Conservation (phyloP, 2,797 vertebrate genomes). For the Hylomyscus alleni region DNA sequence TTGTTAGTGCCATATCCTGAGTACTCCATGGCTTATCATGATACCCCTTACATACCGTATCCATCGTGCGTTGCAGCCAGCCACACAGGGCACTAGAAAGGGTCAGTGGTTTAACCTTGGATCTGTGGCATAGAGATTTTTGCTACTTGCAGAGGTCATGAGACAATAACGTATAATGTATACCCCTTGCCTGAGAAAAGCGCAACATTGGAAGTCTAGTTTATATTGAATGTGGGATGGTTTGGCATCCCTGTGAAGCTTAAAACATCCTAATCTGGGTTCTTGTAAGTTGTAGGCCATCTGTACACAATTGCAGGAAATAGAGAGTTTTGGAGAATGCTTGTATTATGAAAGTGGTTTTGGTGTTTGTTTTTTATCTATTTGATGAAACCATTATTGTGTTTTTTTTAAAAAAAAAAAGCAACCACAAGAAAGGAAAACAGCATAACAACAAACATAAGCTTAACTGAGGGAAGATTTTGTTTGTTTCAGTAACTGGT, state of each 20-base stretch:
- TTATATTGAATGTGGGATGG: neutral
- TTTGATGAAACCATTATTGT: slow-evolving; percentile 12
- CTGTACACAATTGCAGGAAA: neutral
- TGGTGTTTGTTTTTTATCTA: neutral
- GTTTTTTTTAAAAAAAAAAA: neutral
- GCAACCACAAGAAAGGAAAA: too few species aligned
- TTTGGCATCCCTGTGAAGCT: neutral
- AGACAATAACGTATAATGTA: neutral
- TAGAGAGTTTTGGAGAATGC: slow-evolving; percentile 11
- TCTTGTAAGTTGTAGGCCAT: neutral
- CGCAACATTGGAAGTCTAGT: neutral
- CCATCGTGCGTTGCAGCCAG: neutral
- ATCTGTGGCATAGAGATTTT: neutral
- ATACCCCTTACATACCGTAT: neutral
- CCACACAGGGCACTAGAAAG: neutral
- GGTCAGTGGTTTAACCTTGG: neutral
- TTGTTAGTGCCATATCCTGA: neutral
- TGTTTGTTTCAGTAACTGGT: neutral
- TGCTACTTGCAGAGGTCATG: neutral
- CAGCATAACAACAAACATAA: neutral
- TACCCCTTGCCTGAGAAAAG: neutral
- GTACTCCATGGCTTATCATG: neutral
- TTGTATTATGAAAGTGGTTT: neutral
- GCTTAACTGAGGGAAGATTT: neutral
- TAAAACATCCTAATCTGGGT: neutral